Percentiles rank a stretch among this genome's conserved stretches.
Conservation (phyloP, 2,113 vertebrate genomes). For the Phalacrocorax pelagicus region DNA sequence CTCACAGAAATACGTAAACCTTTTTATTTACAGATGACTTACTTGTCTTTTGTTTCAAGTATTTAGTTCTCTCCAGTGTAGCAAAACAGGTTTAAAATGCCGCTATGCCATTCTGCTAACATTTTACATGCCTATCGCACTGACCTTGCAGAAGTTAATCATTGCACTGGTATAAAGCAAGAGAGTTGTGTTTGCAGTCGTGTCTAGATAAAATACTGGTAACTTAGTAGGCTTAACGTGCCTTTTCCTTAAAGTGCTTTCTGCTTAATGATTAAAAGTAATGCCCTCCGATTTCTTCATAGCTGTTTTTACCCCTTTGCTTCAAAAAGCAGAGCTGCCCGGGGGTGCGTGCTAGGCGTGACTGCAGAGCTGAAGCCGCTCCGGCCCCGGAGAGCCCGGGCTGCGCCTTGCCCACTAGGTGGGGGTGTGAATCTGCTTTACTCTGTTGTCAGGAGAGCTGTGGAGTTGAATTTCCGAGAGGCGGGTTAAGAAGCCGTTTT, state of each 20-base stretch:
- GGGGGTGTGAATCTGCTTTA: conserved; percentile 1
- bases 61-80: neutral
- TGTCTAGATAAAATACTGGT: neutral
- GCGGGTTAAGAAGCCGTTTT: neutral
- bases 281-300: neutral
- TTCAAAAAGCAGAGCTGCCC: neutral
- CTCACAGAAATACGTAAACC: neutral
- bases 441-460: accelerated
- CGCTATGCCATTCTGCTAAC: neutral
- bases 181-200: neutral
- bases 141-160: neutral
- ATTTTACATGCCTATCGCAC: neutral
- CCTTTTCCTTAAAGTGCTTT: neutral
- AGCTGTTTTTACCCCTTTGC: neutral
- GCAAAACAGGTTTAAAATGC: neutral
- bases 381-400: accelerated
- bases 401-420: conserved; percentile 5
- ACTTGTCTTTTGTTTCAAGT: neutral
- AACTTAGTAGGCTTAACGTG: neutral
- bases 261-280: neutral
- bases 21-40: neutral
- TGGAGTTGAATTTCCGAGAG: accelerated
- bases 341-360: neutral
- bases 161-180: neutral
- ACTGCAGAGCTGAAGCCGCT: neutral